phyloP scores from a whole-genome alignment of 2,113 vertebrate genomes.

The Formicarius rufipectus region DNA sequence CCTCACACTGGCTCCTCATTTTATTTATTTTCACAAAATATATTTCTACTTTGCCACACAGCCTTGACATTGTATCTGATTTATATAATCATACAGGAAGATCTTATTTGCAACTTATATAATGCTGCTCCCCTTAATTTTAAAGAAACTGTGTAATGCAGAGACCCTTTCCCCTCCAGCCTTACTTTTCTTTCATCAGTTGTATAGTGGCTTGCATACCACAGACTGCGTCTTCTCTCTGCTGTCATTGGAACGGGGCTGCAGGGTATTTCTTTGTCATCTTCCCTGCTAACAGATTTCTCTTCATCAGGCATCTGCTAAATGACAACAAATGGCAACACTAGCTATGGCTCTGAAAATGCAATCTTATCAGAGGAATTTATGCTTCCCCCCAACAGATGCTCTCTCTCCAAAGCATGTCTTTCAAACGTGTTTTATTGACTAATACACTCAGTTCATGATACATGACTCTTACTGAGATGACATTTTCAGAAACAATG shows the following conservation, averaged over 20 bases:
- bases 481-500: background rate
- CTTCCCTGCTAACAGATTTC: constrained; percentile 74
- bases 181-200: constrained; percentile 95
- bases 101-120: background rate
- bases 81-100: rapidly evolving
- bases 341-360: background rate
- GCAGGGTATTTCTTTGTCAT: constrained; percentile 76
- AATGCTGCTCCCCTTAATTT: background rate
- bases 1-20: background rate
- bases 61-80: background rate
- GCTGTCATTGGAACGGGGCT: constrained; percentile 77
- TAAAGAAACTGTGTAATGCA: background rate
- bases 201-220: constrained; percentile 86
- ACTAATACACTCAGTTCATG: background rate
- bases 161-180: background rate
- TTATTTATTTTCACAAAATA: background rate
- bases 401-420: background rate
- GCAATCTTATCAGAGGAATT: background rate
- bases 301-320: constrained; percentile 73
- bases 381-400: background rate
- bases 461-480: background rate
- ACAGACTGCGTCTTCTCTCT: constrained; percentile 85
- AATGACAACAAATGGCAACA: constrained; percentile 30
- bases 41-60: background rate
- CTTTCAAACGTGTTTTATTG: background rate